These are phyloP conservation scores for Notechis scutatus DNA, from an alignment of 2,113 vertebrate species.

Conservation along the genomic window DNA sequence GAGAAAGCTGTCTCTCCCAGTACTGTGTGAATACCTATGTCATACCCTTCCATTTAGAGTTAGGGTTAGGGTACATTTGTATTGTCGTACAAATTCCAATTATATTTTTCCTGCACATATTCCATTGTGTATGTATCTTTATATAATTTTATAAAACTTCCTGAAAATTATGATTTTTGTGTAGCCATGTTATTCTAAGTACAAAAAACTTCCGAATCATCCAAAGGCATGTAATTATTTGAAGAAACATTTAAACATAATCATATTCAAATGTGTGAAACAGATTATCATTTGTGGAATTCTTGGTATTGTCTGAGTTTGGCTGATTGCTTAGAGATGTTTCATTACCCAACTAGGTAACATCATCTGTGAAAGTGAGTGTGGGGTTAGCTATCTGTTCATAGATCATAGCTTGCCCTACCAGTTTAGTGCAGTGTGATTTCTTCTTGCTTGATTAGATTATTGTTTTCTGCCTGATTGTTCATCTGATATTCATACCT, in stretches of 20 bases:
- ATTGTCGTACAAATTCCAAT: not conserved
- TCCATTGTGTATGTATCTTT: not conserved
- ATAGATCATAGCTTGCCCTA: not conserved
- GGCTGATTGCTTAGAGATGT: not conserved
- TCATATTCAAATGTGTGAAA: not conserved
- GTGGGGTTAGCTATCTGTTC: not conserved
- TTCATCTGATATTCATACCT: not conserved
- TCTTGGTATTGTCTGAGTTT: not conserved
- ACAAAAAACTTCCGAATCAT: not conserved
- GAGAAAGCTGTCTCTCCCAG: not conserved
- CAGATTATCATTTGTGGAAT: not conserved
- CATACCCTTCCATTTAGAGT: not conserved
- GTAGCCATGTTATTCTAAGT: not conserved
- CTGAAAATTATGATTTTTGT: not conserved
- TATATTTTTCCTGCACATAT: not conserved
- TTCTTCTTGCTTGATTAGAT: not conserved
- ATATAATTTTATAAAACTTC: not conserved
- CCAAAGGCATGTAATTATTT: not conserved
- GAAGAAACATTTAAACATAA: not conserved
- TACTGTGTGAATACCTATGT: not conserved
- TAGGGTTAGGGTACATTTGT: not conserved
- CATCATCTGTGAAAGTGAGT: not conserved
- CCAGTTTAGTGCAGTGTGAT: not conserved
- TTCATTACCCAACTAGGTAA: not conserved
- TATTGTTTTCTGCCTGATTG: not conserved